Conservation (phyloP, 2,113 vertebrate species). For the Trematocara zebra region DNA sequence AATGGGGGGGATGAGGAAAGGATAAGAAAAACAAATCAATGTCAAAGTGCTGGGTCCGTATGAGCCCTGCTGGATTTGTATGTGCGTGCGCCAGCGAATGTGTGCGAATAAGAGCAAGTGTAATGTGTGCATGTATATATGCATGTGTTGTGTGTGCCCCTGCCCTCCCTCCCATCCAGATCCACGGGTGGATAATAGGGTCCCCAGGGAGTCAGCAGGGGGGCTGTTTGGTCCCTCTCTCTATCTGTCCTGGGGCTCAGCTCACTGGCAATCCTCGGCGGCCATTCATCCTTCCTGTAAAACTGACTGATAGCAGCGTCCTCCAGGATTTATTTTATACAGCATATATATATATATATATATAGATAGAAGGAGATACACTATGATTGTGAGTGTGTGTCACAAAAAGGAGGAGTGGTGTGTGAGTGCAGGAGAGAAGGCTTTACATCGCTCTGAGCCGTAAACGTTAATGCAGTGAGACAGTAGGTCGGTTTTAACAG, state of each 20-base stretch:
- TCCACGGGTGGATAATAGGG: constrained; percentile 67
- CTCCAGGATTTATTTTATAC: not conserved
- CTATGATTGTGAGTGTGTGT: not conserved
- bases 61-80: constrained; percentile 59
- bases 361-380: not conserved
- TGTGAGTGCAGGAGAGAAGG: not conserved
- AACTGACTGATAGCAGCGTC: constrained; percentile 53
- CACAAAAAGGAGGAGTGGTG: not conserved
- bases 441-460: constrained; percentile 25
- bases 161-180: constrained; percentile 29
- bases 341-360: not conserved
- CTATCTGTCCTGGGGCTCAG: constrained; percentile 39
- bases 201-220: constrained; percentile 51
- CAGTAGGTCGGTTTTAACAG: constrained; percentile 24
- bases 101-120: constrained; percentile 3
- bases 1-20: constrained; percentile 42
- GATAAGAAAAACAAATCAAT: constrained; percentile 70
- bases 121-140: constrained; percentile 43
- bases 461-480: constrained; percentile 22
- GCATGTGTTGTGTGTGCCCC: constrained; percentile 26
- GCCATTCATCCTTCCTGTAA: constrained; percentile 14
- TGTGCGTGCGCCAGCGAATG: constrained; percentile 5
- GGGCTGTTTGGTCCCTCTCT: constrained; percentile 27
- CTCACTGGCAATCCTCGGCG: constrained; percentile 11
- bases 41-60: constrained; percentile 54